Evolutionary conservation across 1,140 invertebrate genomes (phyloP).

Genomic region (Gyrodactylus salaris): DNA sequence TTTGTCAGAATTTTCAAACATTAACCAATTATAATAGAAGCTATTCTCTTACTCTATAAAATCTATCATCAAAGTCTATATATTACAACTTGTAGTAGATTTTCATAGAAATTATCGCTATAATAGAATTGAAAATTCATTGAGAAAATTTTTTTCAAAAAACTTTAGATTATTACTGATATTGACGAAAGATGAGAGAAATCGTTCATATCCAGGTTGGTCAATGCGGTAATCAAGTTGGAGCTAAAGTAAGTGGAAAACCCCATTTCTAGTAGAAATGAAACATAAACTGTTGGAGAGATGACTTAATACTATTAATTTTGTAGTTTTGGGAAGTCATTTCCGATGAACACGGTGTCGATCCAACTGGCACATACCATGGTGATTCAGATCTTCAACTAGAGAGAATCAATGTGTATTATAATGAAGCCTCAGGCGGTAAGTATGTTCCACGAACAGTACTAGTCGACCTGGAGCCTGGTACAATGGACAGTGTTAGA

Average conservation of each 20-base stretch:
- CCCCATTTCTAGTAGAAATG: not conserved
- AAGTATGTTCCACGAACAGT: constrained; percentile 54
- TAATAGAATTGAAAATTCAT: no score
- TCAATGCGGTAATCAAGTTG: constrained; percentile 40
- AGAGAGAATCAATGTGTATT: constrained; percentile 59
- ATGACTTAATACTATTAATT: not conserved
- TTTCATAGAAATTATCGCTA: not conserved
- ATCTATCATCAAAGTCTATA: no score
- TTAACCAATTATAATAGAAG: not conserved
- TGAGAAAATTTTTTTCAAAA: not conserved
- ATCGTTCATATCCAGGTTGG: constrained; percentile 40
- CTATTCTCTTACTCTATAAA: not conserved
- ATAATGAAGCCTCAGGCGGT: constrained; percentile 42
- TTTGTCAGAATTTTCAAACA: not conserved
- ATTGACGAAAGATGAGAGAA: constrained; percentile 28
- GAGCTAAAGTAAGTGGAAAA: constrained; percentile 28
- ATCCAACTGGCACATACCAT: constrained; percentile 17
- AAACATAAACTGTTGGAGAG: not conserved
- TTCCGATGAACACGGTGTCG: constrained; percentile 25
- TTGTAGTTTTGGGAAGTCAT: constrained; percentile 49
- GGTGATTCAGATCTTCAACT: constrained; percentile 35
- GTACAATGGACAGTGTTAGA: constrained; percentile 55
- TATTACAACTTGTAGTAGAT: not conserved
- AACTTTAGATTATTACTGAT: not conserved
- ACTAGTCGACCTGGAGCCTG: constrained; percentile 47